Evolutionary conservation across 1,140 invertebrate genomes (phyloP), one percentile per base, ranked within the genome.

Genomic region (Hycleus phaleratus): DNA sequence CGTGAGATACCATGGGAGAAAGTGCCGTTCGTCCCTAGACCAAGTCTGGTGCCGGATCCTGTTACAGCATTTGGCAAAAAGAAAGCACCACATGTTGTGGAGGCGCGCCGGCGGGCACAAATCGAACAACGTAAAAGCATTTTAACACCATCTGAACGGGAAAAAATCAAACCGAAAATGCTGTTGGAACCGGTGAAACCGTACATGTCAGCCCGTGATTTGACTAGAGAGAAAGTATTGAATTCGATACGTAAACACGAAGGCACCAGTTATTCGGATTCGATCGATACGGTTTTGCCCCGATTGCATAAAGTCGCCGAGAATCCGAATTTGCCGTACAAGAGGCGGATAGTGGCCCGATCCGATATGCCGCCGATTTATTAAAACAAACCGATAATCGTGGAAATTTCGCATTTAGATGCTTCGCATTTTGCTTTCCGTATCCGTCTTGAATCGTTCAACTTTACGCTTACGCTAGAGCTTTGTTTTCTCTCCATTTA

Each of bases 1-100:
- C 80, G 79, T 65, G 79, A 80, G 71, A 85, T 89, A 63, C 86
- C 87, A 64, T 91, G 88, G 88, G 86, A 90, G 74, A 88, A 88
- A 79, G 85, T 88, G 69, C 88, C 89, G 61, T 84, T 82, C 72
- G 88, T 91, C 64, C 86, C 89, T 59, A 79, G 89, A 60, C 88
- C 89, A 60, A 88, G 87, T 64, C 79, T 89, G 70, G 83, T 91
- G 59, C 82, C 87, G 48, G 86, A 88, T 71, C 87, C 87, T 43
- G 81, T 89, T 72, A 90, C 88, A 58, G 88, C 88, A 49, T 90
- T 85, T 78, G 88, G 88, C 25, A 77, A 77, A 42, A 79, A 81
- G 42, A 77, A 79, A 66, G 43, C 66, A 46, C 62, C 70, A 59
- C 47, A 48, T 43, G 60, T 68, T 54, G 63, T 66, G 48, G 66